Evolutionary conservation across 2,888 invertebrate species (phyloP).

Genomic region (Troglohyphantes excavatus): DNA sequence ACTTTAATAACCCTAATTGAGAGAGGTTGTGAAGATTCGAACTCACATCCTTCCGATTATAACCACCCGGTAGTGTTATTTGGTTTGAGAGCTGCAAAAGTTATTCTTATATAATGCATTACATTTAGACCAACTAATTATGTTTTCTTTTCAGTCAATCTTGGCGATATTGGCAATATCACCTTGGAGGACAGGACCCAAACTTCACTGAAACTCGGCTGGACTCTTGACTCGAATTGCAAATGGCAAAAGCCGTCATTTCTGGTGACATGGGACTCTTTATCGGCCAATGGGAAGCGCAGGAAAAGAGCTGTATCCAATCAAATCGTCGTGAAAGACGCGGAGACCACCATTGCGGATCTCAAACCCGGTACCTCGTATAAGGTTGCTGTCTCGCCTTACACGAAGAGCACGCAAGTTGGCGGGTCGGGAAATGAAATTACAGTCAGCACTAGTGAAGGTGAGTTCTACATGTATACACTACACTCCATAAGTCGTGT

Average conservation of each 20-base stretch:
- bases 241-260: conserved; percentile 63
- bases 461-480: conserved; percentile 29
- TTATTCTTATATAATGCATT: no score
- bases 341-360: not conserved
- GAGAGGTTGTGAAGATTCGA: no score
- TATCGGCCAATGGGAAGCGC: not conserved
- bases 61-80: no score
- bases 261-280: conserved; percentile 50
- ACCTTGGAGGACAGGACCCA: conserved; percentile 15
- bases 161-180: conserved; percentile 55
- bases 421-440: conserved; percentile 31
- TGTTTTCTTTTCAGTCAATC: conserved; percentile 36
- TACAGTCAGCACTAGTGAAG: conserved; percentile 32
- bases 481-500: no score
- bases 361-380: conserved; percentile 55
- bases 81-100: no score
- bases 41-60: no score
- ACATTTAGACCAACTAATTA: no score
- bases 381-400: conserved; percentile 41
- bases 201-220: conserved; percentile 13
- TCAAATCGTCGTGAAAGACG: not conserved
- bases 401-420: not conserved
- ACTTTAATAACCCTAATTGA: no score
- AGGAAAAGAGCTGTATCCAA: not conserved
- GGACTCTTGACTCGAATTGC: conserved; percentile 16